Percentiles rank a stretch among this genome's conserved stretches.
phyloP scores from a whole-genome alignment of 2,113 vertebrate species.

The Climacteris rufus region DNA sequence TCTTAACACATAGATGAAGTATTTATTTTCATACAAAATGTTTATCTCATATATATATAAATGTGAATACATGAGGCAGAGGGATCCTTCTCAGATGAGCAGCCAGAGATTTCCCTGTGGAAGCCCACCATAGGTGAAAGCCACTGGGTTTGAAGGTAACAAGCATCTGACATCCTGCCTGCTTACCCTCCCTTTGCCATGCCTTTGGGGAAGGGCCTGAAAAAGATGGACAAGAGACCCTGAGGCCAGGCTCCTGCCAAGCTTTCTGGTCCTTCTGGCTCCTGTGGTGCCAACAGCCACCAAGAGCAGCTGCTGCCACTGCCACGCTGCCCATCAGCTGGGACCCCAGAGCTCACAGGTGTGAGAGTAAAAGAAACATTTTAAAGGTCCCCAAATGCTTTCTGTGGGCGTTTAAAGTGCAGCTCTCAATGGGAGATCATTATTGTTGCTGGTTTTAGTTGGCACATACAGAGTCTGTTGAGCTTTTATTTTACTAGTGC shows the following conservation, averaged over 20 bases:
- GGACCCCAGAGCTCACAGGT: neutral
- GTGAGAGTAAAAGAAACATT: neutral
- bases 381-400: neutral
- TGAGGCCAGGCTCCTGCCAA: fast-evolving
- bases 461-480: neutral
- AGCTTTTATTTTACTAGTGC: neutral
- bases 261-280: neutral
- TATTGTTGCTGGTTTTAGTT: neutral
- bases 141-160: neutral
- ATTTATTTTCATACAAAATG: constrained; percentile 47
- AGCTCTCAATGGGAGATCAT: neutral
- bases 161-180: neutral
- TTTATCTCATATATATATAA: neutral
- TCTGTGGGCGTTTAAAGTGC: neutral
- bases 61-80: neutral
- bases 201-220: neutral
- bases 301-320: neutral
- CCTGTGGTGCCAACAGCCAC: neutral
- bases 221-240: neutral
- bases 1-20: neutral
- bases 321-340: fast-evolving
- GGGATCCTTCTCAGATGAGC: neutral
- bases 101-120: neutral
- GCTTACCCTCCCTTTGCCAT: neutral
- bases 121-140: neutral